Conservation (phyloP, 2,888 invertebrate species). For the Gortyna flavago region DNA sequence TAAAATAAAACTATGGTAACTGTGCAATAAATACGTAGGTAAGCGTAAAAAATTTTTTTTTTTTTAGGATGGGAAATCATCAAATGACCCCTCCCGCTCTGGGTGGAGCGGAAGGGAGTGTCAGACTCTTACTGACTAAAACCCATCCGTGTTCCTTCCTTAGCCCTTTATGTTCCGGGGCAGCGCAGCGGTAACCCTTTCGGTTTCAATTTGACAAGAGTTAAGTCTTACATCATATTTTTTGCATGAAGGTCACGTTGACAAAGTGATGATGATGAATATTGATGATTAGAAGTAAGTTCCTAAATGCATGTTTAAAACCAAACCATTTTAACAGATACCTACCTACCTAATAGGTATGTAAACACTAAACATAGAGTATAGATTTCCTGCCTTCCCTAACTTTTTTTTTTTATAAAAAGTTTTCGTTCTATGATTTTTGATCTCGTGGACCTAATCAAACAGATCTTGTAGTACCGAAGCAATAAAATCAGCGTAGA, state of each 20-base stretch:
- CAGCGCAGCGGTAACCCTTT: too few species aligned
- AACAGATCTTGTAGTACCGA: slow-evolving; percentile 19
- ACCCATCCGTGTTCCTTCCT: too few species aligned
- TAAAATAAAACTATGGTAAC: background rate
- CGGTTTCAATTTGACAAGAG: slow-evolving; percentile 7
- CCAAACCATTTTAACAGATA: background rate
- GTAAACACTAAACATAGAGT: slow-evolving; percentile 15
- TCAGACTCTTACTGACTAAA: too few species aligned
- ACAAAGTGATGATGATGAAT: slow-evolving; percentile 29
- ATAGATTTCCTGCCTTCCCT: background rate
- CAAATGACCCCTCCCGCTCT: too few species aligned
- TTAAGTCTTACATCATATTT: slow-evolving; percentile 5
- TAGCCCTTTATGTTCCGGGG: too few species aligned
- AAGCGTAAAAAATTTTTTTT: too few species aligned
- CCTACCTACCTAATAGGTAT: background rate
- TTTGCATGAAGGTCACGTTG: slow-evolving; percentile 31
- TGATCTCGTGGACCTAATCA: slow-evolving; percentile 19
- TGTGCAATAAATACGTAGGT: background rate
- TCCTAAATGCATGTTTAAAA: background rate
- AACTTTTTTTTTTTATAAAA: background rate
- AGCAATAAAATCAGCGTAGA: slow-evolving; percentile 7
- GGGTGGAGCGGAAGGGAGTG: too few species aligned
- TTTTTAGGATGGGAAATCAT: too few species aligned
- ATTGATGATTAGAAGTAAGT: background rate
- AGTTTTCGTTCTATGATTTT: background rate